phyloP scores from a whole-genome alignment of 2,888 invertebrate species.

The Nephrotoma flavescens region DNA sequence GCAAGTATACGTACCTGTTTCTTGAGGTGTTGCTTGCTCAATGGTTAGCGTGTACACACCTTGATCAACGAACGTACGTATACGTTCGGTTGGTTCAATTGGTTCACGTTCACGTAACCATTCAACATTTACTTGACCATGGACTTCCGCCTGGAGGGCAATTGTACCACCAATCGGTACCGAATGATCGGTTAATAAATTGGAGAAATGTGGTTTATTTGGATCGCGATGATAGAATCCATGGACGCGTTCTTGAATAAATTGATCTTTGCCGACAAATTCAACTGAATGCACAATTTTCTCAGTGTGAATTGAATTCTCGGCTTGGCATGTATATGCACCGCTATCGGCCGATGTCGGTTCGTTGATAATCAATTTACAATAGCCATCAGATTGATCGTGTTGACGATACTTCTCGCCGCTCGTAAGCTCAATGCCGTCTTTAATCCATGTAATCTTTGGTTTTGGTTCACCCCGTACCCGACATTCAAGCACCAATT shows the following conservation, averaged over 20 bases:
- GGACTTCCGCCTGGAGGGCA: constrained; percentile 66
- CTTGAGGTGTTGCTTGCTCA: constrained; percentile 53
- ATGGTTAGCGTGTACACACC: constrained; percentile 61
- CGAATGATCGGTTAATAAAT: constrained; percentile 51
- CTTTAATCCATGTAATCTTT: constrained; percentile 61
- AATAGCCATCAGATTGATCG: constrained; percentile 58
- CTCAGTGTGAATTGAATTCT: constrained; percentile 55
- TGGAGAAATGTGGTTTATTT: constrained; percentile 53
- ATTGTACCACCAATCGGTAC: constrained; percentile 65
- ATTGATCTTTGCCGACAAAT: constrained; percentile 38
- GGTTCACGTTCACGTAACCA: constrained; percentile 56
- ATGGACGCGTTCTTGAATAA: constrained; percentile 31
- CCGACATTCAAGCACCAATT: constrained; percentile 62
- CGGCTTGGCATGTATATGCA: constrained; percentile 59
- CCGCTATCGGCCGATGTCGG: constrained; percentile 58
- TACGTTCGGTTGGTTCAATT: constrained; percentile 42
- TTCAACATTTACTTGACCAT: constrained; percentile 54
- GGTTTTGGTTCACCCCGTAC: constrained; percentile 61
- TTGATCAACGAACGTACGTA: constrained; percentile 48
- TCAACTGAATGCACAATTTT: constrained; percentile 58
- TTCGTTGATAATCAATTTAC: constrained; percentile 48
- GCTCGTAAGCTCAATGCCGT: constrained; percentile 39
- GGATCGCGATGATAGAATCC: constrained; percentile 34
- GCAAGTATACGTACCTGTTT: constrained; percentile 63
- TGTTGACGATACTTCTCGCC: constrained; percentile 46